Evolutionary conservation across 2,888 invertebrate species (phyloP), one percentile per base, ranked within the genome.

Genomic region (Hipparchia semele): DNA sequence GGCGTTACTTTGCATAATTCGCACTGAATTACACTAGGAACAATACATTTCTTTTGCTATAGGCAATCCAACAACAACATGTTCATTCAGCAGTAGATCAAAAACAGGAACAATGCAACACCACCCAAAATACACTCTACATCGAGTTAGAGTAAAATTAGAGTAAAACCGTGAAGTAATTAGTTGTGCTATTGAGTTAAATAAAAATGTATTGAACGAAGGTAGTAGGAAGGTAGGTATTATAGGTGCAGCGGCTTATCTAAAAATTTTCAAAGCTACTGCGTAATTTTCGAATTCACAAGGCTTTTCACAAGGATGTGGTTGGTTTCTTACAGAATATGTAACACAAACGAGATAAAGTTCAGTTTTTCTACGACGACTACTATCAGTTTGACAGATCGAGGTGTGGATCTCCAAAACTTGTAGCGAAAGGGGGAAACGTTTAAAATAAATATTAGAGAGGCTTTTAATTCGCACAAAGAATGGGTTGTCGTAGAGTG

Each of bases 371-470:
- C 3, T 51, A 54, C 23, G n/a, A 1, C 12, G n/a, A 54, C n/a
- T n/a, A 53, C 10, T 39, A 39, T 54, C 54, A n/a, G 13, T 23
- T 58, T 58, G 23, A 9, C 23, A 8, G 13, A 23, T 8, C 8
- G 23, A 58, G 13, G 62, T 49, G 39, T 39, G 39, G 65, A 65
- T 10, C 33, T 33, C 53, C 53, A 53, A 74, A 76, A 78, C 76
- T 78, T 76, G 75, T 76, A 75, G 73, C 72, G 77, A 65, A 65
- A 80, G 76, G 77, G 79, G 76, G 80, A 78, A 77, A 78, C 78
- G 81, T 82, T 83, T 79, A 80, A 87, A 86, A 87, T 88, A 85
- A 86, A 85, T 85, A 86, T 86, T 80, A 83, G 81, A 82, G 81
- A 80, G 78, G 78, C 81, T 84, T 87, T 86, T 83, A 84, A 87